Evolutionary conservation across 2,797 vertebrate genomes (phyloP).

Genomic region (Hippopotamyrus pictus): DNA sequence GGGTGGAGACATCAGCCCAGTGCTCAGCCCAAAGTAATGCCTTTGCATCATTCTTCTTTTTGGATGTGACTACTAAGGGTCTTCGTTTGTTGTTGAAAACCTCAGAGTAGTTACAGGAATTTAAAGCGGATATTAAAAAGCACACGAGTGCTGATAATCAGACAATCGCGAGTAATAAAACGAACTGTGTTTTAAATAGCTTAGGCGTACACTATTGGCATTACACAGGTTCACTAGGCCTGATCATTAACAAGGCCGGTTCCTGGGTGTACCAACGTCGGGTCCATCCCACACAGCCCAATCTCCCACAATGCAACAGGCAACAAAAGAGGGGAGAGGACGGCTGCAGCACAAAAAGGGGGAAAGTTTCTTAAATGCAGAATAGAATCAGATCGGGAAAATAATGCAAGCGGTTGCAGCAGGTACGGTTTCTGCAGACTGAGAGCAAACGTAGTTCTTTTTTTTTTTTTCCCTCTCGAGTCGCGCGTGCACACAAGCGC

Average conservation of each 20-base stretch:
- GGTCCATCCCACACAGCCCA: conserved; percentile 10
- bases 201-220: not conserved
- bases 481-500: not conserved
- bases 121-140: not conserved
- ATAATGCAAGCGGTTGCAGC: not conserved
- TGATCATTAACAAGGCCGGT: not conserved
- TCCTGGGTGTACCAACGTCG: not conserved
- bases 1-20: not conserved
- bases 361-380: conserved; percentile 35
- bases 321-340: conserved; percentile 40
- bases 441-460: not conserved
- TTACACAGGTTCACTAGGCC: not conserved
- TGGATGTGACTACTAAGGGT: not conserved
- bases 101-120: not conserved
- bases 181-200: not conserved
- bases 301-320: conserved; percentile 44
- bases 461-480: not conserved
- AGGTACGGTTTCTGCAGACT: not conserved
- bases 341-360: conserved; percentile 21
- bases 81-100: not conserved
- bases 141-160: not conserved
- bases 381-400: not conserved
- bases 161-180: not conserved
- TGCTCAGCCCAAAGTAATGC: not conserved
- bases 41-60: not conserved